Evolutionary conservation across 2,797 vertebrate species (phyloP), one percentile per base, ranked within the genome.

Genomic region (Delichon dasypus): DNA sequence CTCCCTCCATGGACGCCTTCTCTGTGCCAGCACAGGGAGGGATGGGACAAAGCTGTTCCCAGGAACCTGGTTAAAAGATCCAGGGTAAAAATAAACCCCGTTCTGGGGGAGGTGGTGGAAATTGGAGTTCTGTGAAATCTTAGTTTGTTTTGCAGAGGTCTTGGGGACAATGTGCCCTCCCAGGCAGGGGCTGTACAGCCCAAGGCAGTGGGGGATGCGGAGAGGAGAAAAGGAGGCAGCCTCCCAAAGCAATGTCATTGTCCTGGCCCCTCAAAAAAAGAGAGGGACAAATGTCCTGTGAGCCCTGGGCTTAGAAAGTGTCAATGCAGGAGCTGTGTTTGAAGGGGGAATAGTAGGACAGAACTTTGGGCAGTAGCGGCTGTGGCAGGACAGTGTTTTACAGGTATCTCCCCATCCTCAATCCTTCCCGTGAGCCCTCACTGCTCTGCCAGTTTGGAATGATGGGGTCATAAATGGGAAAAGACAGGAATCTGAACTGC

Each of bases 1-100:
- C 25, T 32, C 10, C 32, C 7, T 19, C 10, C 11, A 9, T 1
- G 3, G 10, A 9, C 3, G 2, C 8, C 8, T 16, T 18, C 13
- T 27, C 18, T 36, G 12, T 65, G 25, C 34, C 15, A 26, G 54
- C 36, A 55, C 26, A 60, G 32, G 21, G 2, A 0, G 38, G 22
- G 17, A 32, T 27, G 45, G 45, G 27, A 44, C 7, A 36, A 38
- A 70, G 20, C 40, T 58, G 11, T 15, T 62, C 57, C 36, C 13
- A n/a, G 29, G 16, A 79, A 16, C 14, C 20, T 34, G 29, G 8
- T 30, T 45, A 50, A 71, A 62, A 47, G 7, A 66, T 16, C 25
- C 14, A 44, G 25, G 26, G 51, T 54, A 32, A 78, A 82, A 95
- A 82, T 30, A 86, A 67, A 3, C 6, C 22, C 20, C 1, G 1